phyloP scores from a whole-genome alignment of 2,113 vertebrate genomes.

The Cochlearius cochlearius region DNA sequence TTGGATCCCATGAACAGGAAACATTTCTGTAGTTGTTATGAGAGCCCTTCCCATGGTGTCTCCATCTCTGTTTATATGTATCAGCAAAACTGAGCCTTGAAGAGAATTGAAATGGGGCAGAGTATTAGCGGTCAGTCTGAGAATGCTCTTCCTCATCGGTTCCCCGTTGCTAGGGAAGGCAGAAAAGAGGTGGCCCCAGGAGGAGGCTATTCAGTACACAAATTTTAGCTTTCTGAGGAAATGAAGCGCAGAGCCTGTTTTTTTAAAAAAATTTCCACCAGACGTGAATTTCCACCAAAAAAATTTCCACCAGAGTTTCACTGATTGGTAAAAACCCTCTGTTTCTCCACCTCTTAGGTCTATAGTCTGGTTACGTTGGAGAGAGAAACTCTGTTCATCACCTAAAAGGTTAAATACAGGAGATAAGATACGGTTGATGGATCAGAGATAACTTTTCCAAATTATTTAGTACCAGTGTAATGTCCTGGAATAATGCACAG shows the following conservation, averaged over 20 bases:
- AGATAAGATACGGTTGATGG: background rate
- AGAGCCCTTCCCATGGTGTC: background rate
- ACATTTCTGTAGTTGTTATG: background rate
- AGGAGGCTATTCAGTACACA: background rate
- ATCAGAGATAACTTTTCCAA: background rate
- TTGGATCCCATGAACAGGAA: background rate
- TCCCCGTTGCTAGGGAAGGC: background rate
- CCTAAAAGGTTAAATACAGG: background rate
- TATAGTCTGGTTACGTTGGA: background rate
- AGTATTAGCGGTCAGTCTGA: background rate
- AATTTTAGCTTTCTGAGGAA: background rate
- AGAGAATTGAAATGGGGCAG: background rate
- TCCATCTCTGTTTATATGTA: background rate
- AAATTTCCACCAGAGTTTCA: background rate
- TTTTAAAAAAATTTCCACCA: background rate
- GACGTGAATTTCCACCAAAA: background rate
- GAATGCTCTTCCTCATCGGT: background rate
- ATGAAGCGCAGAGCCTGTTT: background rate
- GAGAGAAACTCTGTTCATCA: background rate
- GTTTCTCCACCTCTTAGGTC: background rate
- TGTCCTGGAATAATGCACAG: constrained; percentile 19
- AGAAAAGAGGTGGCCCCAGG: background rate
- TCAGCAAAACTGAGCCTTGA: background rate
- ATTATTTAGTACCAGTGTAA: background rate
- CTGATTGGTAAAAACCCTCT: background rate